Base-by-base conservation (phyloP, 2,888 invertebrate species). In the Atethmia centrago region DNA sequence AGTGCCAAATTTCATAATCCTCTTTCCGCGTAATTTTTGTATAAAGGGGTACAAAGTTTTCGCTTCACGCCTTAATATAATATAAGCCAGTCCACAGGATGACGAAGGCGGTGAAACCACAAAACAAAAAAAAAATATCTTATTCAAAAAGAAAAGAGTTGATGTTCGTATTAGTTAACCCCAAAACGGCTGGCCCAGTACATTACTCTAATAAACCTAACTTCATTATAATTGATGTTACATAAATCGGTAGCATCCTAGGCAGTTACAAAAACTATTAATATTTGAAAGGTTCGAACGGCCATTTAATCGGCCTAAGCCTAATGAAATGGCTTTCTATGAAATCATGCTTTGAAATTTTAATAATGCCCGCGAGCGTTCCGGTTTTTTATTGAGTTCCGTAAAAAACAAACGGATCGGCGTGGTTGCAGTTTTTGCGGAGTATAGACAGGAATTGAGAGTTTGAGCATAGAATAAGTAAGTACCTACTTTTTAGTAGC, bases 301-400 rank as follows among this genome's bases (percentile, higher is more conserved):
- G 53, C 62, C 79, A 72, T 79, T 85, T 88, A 88, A 89, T 85
- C 78, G 80, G 66, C 42, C 47, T 79, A 77, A 77, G 82, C 73
- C 70, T 87, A 88, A 89, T 87, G 85, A 88, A 89, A 80, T 71
- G 81, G 77, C 84, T 88, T 86, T 85, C 87, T 84, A 85, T 85
- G 85, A 85, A 90, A 90, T 89, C 82, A 85, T 84, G 84, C 65
- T 87, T 86, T 89, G 82, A 88, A 90, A 87, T 85, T 89, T 90
- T 90, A 87, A 90, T 88, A 77, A 67, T 42, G 71, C 62, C 82
- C 74, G 58, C 63, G 45, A 62, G 72, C 68, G 28, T 14, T 40
- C 36, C 53, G 9, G 49, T 65, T 77, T 81, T 79, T 77, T 74
- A 69, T 71, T 28, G 67, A 75, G 64, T 71, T 69, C 9, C 31